Percentiles rank a stretch among this genome's conserved stretches.
These are phyloP conservation scores for Ispidina picta DNA, from an alignment of 2,797 vertebrate genomes.

Conservation along the genomic window DNA sequence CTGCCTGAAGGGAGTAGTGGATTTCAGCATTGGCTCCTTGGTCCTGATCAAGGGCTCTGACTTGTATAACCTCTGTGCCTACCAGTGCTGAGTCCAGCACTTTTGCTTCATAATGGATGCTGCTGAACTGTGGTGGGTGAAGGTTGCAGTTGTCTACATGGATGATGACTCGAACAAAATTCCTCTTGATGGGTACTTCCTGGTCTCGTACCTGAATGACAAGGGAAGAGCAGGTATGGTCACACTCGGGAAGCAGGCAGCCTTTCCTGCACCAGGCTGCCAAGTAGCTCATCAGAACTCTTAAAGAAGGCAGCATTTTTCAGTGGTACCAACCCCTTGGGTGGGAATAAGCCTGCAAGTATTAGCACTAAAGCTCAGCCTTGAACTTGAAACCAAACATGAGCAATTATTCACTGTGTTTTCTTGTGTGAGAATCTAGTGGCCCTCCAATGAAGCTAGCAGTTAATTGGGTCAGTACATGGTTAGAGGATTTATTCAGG, in stretches of 20 bases:
- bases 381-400: neutral
- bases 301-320: neutral
- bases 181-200: slow-evolving; percentile 92
- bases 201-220: slow-evolving; percentile 90
- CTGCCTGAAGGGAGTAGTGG: slow-evolving; percentile 89
- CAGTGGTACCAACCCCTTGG: neutral
- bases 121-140: slow-evolving; percentile 88
- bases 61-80: slow-evolving; percentile 86
- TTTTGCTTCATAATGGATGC: slow-evolving; percentile 82
- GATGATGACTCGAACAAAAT: slow-evolving; percentile 89
- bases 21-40: slow-evolving; percentile 89
- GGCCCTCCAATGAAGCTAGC: neutral
- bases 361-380: neutral
- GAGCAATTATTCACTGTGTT: neutral
- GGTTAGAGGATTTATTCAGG: neutral
- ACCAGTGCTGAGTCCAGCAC: slow-evolving; percentile 78
- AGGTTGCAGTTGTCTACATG: slow-evolving; percentile 89
- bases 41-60: slow-evolving; percentile 91
- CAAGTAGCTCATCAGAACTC: neutral
- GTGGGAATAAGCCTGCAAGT: neutral
- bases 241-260: neutral
- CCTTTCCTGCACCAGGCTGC: neutral
- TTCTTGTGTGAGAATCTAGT: neutral
- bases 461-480: neutral
- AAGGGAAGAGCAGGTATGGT: neutral